Evolutionary conservation across 2,113 vertebrate species (phyloP).

Genomic region (Malurus cyaneus): DNA sequence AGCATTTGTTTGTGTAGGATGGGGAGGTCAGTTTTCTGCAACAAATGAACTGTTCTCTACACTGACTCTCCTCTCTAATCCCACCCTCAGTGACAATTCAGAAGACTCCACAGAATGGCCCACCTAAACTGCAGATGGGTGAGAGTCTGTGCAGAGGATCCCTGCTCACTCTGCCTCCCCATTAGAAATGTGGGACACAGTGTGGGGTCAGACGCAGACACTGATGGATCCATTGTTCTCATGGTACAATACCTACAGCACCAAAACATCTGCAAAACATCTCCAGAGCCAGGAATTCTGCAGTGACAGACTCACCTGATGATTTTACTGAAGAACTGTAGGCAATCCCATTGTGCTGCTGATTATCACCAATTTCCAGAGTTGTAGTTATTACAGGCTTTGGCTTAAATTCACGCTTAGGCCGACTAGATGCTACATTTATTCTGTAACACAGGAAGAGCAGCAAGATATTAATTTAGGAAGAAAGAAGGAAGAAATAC

Average conservation of each 20-base stretch:
- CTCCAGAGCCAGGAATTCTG: neutral
- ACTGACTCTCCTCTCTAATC: neutral
- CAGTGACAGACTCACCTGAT: slow-evolving; percentile 72
- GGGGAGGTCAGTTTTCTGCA: neutral
- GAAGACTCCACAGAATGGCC: neutral
- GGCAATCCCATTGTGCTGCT: slow-evolving; percentile 81
- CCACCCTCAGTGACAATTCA: neutral
- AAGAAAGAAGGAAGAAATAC: neutral
- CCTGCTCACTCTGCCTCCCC: neutral
- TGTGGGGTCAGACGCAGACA: neutral
- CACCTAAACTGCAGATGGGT: neutral
- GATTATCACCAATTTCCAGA: slow-evolving; percentile 74
- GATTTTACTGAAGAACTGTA: slow-evolving; percentile 75
- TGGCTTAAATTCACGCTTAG: slow-evolving; percentile 82
- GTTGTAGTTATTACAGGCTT: slow-evolving; percentile 76
- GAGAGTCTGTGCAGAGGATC: neutral
- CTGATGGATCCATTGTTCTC: neutral
- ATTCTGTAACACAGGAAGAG: slow-evolving; percentile 76
- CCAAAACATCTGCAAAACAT: neutral
- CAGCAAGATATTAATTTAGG: neutral
- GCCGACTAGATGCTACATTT: slow-evolving; percentile 75
- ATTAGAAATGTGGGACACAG: neutral
- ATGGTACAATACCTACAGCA: neutral
- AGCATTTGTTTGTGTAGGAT: neutral
- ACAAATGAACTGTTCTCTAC: neutral